Evolutionary conservation across 2,888 invertebrate species (phyloP), one percentile per base, ranked within the genome.

Genomic region (Drosophila mercatorum): DNA sequence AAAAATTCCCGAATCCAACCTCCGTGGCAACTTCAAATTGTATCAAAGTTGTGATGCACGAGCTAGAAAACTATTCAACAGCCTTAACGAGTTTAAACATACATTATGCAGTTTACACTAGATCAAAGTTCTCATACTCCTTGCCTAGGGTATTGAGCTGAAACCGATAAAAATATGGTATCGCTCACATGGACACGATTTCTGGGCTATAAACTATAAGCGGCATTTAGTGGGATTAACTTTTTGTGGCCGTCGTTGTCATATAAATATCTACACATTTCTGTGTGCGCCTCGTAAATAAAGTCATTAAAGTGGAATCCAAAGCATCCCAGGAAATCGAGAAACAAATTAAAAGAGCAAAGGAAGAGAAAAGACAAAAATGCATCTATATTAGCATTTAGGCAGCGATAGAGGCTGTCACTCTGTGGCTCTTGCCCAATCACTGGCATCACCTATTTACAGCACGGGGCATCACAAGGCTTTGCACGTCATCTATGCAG

Each of bases 191-290:
- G 40, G 51, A 53, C 36, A 41, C 56, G 17, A 56, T 57, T 67
- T 69, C 31, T 22, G 72, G 72, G 88, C 84, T 85, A 88, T 88
- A 89, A 89, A 87, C 89, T 90, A 89, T 89, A 83, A 88, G 72
- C 83, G 78, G 86, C 90, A 88, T 91, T 91, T 90, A 83, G 83
- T 78, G 77, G 88, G 80, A 88, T 91, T 91, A 89, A 78, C 82
- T 77, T 82, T 81, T 80, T 82, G 85, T 78, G 86, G 82, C 78
- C 89, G 83, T 62, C 83, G 78, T 73, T 83, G 82, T 78, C 83
- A 86, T 86, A 88, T 81, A 80, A 70, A 80, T 75, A 80, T 83
- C 81, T 80, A 73, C 70, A 86, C 87, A 71, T 83, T 58, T 58
- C 89, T 72, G 62, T 86, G 81, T 52, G 77, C 72, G 89, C 69